Base-by-base conservation (phyloP, 2,113 vertebrate species). In the Noctilio leporinus region DNA sequence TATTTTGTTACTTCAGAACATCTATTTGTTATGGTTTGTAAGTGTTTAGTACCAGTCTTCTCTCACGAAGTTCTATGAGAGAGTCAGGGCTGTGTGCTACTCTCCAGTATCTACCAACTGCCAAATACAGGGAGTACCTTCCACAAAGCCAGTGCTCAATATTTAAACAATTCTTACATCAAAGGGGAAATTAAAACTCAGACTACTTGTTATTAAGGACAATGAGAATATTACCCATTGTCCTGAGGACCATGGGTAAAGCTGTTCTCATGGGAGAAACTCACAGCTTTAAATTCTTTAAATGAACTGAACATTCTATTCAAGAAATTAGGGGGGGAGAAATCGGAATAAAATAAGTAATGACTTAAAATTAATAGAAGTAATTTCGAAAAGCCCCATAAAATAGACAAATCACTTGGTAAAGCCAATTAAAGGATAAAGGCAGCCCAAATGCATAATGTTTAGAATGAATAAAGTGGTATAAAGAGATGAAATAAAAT, bases 1-100 rank as follows among this genome's bases (percentile, higher is more conserved):
- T 73, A 40, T 85, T 91, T 84, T 92, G 51, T 91, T 57, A 59
- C n/a, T 91, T 94, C 28, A 88, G 47, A 92, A 91, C 26, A 53
- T 47, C 57, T 35, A 64, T 40, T 69, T 62, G 4, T 86, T 17
- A 20, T 22, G 45, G 17, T 82, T 86, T 35, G 43, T 76, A 45
- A 73, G 26, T 65, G 47, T 47, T 65, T 55, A 57, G n/a, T 92
- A 40, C 26, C 33, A 88, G 30, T 45, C 35, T 81, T 81, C 86
- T 65, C 62, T 77, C 45, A 65, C 12, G 33, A 76, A 88, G 22
- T 43, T 59, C 62, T 40, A 15, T 35, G 55, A 53, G 72, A 62
- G 62, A n/a, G 8, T 86, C 12, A 67, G 24, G 40, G 33, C 35
- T 93, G 17, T n/a, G 14, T 47, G 87, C 87, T 45, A 87, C 35